A percentile compares a stretch with the other conserved stretches of the same genome.
phyloP scores from a whole-genome alignment of 1,140 invertebrate genomes.

The Drosophila lacertosa region DNA sequence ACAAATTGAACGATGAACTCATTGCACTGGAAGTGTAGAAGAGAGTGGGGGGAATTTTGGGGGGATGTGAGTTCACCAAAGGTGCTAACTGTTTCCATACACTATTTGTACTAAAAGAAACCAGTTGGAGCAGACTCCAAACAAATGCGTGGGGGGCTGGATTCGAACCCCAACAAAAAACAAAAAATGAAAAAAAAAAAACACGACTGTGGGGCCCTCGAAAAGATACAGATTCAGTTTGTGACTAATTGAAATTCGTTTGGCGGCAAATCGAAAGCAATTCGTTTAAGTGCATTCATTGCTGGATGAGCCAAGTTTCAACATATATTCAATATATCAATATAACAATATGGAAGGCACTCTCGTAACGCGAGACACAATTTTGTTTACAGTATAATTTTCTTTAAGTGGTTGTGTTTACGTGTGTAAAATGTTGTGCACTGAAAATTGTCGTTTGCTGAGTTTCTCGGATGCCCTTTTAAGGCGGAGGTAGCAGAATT shows the following conservation, averaged over 20 bases:
- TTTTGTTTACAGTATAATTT: constrained; percentile 17
- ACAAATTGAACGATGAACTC: constrained; percentile 67
- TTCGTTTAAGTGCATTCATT: constrained; percentile 49
- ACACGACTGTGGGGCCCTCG: constrained; percentile 18
- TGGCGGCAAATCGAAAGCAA: constrained; percentile 56
- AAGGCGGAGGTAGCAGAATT: no score
- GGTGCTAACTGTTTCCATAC: constrained; percentile 55
- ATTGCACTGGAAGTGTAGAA: constrained; percentile 43
- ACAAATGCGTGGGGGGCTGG: constrained; percentile 30
- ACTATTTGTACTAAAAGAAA: constrained; percentile 11
- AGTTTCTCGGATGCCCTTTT: constrained; percentile 2
- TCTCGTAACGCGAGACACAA: constrained; percentile 65
- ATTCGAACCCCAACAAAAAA: no score
- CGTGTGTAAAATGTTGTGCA: constrained; percentile 60
- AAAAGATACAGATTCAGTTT: constrained; percentile 16
- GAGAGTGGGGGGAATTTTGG: not conserved
- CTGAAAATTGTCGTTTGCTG: constrained; percentile 45
- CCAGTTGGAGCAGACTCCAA: constrained; percentile 1
- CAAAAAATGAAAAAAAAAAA: no score
- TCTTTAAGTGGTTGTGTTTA: constrained; percentile 51
- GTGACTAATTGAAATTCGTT: constrained; percentile 45
- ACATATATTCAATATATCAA: not conserved
- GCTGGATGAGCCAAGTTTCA: not conserved
- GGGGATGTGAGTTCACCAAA: not conserved
- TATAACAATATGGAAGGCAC: constrained; percentile 43